Conservation (phyloP, 1,140 invertebrate genomes). For the Macrotrachela quadricornifera region DNA sequence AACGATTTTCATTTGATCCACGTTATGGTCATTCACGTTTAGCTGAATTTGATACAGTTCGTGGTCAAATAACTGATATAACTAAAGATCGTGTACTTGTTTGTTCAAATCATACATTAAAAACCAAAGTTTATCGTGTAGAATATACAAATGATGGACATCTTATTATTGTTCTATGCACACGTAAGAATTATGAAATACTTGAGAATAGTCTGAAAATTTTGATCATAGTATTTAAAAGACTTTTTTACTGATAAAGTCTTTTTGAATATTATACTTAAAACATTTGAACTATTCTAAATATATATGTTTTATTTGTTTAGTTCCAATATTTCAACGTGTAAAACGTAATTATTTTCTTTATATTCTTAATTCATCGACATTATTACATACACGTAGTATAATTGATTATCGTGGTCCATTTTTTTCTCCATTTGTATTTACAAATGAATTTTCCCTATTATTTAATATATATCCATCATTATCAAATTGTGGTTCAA, state of each 20-base stretch:
- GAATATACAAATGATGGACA: neutral
- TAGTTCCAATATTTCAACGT: neutral
- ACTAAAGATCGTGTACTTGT: neutral
- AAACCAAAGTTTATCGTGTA: neutral
- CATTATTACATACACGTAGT: neutral
- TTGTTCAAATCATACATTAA: neutral
- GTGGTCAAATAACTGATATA: neutral
- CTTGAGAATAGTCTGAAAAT: too few species aligned
- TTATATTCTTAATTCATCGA: neutral
- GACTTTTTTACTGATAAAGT: too few species aligned
- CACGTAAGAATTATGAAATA: neutral
- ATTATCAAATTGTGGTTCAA: neutral
- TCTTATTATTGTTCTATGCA: neutral
- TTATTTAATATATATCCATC: neutral
- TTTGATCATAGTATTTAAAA: too few species aligned
- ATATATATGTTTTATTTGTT: too few species aligned
- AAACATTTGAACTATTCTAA: too few species aligned
- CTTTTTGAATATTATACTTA: too few species aligned
- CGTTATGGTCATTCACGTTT: neutral
- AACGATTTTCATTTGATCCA: neutral
- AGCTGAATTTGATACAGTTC: neutral
- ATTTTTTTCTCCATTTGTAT: neutral
- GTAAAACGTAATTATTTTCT: neutral
- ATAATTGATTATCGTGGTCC: neutral
- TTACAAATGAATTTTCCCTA: neutral